Evolutionary conservation across 2,113 vertebrate species (phyloP).

Genomic region (Callocephalon fimbriatum): DNA sequence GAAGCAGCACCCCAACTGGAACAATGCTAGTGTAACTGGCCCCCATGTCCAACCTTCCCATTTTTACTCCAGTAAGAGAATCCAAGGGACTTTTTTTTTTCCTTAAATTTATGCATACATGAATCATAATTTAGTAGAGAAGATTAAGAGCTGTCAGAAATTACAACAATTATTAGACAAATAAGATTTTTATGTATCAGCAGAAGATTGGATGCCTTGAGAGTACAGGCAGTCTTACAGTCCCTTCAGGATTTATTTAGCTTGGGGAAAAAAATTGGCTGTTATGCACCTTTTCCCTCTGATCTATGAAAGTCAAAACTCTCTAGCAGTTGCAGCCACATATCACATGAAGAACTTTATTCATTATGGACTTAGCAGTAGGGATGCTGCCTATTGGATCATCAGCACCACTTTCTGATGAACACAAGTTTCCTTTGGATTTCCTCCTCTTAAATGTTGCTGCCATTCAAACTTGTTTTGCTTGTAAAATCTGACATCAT

Average conservation of each 20-base stretch:
- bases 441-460: background rate
- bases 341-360: background rate
- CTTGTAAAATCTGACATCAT: background rate
- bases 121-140: background rate
- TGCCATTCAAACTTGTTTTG: background rate
- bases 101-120: fast-evolving
- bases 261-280: background rate
- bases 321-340: background rate
- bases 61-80: background rate
- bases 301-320: background rate
- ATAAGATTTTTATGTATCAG: background rate
- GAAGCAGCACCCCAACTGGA: background rate
- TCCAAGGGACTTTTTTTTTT: fast-evolving
- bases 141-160: background rate
- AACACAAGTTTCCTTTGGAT: background rate
- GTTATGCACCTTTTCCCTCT: fast-evolving
- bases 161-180: background rate
- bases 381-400: background rate
- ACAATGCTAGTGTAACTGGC: background rate
- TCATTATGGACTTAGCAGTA: background rate
- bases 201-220: background rate
- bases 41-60: background rate
- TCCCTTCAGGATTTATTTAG: background rate
- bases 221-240: background rate
- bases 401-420: background rate